phyloP scores from a whole-genome alignment of 2,797 vertebrate species.

The Euphonia xanthogaster region DNA sequence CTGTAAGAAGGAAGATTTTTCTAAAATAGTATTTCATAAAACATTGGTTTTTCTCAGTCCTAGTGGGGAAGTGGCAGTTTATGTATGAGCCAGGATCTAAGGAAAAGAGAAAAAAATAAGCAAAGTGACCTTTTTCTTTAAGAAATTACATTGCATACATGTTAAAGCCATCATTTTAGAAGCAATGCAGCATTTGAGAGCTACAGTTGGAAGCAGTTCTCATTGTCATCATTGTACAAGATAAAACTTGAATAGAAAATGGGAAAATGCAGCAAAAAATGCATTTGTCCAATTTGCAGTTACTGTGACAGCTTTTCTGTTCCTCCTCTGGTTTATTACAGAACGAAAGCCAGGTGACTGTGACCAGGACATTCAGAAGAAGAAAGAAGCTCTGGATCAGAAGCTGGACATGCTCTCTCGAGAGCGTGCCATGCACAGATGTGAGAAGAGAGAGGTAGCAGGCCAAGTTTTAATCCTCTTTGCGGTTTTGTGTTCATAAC shows the following conservation, averaged over 20 bases:
- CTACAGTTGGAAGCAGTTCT: not conserved
- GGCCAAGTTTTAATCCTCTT: not conserved
- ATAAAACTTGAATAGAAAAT: not conserved
- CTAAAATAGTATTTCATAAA: not conserved
- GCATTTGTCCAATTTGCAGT: not conserved
- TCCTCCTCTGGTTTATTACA: not conserved
- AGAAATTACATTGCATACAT: not conserved
- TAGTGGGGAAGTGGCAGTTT: not conserved
- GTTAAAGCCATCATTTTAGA: not conserved
- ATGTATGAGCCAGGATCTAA: not conserved
- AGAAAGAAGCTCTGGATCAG: slow-evolving; percentile 75
- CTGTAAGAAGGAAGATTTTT: not conserved
- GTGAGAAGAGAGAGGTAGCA: slow-evolving; percentile 61
- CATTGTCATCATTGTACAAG: not conserved
- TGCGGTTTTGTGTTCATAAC: not conserved
- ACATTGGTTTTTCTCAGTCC: not conserved
- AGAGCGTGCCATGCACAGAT: slow-evolving; percentile 74
- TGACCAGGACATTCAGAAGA: slow-evolving; percentile 71
- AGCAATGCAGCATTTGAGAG: not conserved
- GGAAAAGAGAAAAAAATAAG: not conserved
- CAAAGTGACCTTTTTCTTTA: not conserved
- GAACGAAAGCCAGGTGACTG: slow-evolving; percentile 71
- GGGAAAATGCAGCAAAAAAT: not conserved
- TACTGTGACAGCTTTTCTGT: rapidly evolving
- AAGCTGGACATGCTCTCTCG: slow-evolving; percentile 77